Evolutionary conservation across 2,113 vertebrate genomes (phyloP).

Genomic region (Bombycilla garrulus): DNA sequence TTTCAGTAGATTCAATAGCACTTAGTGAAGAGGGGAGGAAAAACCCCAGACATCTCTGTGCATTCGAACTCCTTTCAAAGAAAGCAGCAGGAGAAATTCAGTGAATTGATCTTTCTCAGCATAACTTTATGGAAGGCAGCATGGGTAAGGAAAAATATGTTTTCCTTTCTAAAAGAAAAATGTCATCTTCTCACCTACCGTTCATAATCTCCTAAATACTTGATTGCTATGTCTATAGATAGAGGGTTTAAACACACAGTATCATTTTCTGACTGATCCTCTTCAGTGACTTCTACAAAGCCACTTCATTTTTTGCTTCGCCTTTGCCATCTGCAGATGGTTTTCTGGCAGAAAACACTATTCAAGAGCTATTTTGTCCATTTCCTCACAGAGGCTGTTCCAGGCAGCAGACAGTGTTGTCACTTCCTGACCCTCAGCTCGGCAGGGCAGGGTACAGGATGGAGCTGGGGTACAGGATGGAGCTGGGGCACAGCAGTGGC

Average conservation of each 20-base stretch:
- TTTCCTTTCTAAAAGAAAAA: slow-evolving; percentile 5
- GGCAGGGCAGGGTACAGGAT: fast-evolving
- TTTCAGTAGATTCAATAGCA: not conserved
- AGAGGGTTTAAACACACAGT: not conserved
- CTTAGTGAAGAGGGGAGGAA: not conserved
- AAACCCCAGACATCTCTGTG: not conserved
- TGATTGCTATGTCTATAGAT: not conserved
- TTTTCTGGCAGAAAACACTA: not conserved
- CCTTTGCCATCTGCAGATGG: not conserved
- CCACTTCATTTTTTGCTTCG: not conserved
- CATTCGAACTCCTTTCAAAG: not conserved
- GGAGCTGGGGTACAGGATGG: not conserved
- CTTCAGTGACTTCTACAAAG: not conserved
- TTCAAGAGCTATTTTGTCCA: not conserved
- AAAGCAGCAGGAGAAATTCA: not conserved
- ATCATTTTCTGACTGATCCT: not conserved
- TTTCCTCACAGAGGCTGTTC: not conserved
- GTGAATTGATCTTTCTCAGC: not conserved
- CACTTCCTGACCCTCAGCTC: not conserved
- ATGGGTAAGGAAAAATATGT: not conserved
- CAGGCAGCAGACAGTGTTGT: fast-evolving
- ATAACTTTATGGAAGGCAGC: not conserved
- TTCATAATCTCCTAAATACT: not conserved
- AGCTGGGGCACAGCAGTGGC: not conserved
- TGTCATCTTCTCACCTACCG: not conserved